phyloP scores from a whole-genome alignment of 2,113 vertebrate genomes.

The Ceratotherium simum region DNA sequence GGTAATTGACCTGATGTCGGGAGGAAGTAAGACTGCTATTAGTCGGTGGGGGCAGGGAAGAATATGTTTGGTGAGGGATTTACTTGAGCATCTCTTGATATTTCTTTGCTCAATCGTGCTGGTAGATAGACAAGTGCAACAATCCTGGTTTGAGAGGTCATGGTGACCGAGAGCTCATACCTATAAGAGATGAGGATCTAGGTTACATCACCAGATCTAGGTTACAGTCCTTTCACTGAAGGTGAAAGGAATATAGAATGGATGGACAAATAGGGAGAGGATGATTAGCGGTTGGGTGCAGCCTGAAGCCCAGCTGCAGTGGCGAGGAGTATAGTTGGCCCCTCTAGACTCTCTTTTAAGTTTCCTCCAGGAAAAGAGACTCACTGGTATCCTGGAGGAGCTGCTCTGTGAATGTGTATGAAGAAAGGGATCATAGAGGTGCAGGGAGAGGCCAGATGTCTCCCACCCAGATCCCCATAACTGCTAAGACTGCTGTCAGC shows the following conservation, averaged over 20 bases:
- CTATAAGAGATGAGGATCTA: not conserved
- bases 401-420: not conserved
- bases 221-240: not conserved
- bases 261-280: not conserved
- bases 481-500: not conserved
- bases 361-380: not conserved
- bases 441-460: not conserved
- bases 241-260: not conserved
- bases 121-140: not conserved
- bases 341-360: not conserved
- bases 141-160: not conserved
- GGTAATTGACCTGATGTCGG: not conserved
- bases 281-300: not conserved
- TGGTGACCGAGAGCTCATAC: not conserved
- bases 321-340: not conserved
- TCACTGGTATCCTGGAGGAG: not conserved
- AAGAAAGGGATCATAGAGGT: not conserved
- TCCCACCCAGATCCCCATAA: not conserved
- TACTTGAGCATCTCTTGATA: not conserved
- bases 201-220: not conserved
- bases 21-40: not conserved
- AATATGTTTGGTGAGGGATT: not conserved
- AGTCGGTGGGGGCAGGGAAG: not conserved
- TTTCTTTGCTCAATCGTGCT: not conserved
- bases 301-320: not conserved